phyloP scores from a whole-genome alignment of 1,140 invertebrate genomes.

The Ceratoteleas bidentatus region DNA sequence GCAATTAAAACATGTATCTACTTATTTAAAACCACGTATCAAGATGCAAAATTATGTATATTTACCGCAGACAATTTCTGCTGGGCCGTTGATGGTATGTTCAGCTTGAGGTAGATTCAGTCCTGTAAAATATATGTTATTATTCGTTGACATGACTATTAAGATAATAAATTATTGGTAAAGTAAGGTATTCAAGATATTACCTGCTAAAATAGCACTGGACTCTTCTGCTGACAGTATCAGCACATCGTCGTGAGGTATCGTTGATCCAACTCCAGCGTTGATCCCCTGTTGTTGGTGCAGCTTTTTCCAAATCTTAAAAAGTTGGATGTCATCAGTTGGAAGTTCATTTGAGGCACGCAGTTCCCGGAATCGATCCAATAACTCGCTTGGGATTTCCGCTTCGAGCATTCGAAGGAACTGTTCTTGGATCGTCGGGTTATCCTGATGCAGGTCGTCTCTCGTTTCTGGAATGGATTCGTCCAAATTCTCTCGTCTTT shows the following conservation, averaged over 20 bases:
- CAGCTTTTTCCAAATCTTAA: constrained; percentile 27
- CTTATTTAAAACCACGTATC: no score
- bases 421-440: neutral
- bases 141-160: no score
- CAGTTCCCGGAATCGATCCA: constrained; percentile 5
- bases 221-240: constrained; percentile 18
- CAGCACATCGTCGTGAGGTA: neutral
- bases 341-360: neutral
- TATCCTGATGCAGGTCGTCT: neutral
- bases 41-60: neutral
- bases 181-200: no score
- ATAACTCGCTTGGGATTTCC: constrained; percentile 13
- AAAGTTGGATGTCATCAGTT: constrained; percentile 1
- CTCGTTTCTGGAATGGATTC: neutral
- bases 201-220: constrained; percentile 14
- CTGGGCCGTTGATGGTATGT: neutral
- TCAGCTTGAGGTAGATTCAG: no score
- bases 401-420: constrained; percentile 19
- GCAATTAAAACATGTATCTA: no score
- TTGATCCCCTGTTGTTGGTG: neutral
- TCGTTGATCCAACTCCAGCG: neutral
- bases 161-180: no score
- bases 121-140: no score
- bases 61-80: constrained; percentile 8
- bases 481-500: constrained; percentile 29